Conservation (phyloP, 2,888 invertebrate genomes). For the Polia nebulosa region DNA sequence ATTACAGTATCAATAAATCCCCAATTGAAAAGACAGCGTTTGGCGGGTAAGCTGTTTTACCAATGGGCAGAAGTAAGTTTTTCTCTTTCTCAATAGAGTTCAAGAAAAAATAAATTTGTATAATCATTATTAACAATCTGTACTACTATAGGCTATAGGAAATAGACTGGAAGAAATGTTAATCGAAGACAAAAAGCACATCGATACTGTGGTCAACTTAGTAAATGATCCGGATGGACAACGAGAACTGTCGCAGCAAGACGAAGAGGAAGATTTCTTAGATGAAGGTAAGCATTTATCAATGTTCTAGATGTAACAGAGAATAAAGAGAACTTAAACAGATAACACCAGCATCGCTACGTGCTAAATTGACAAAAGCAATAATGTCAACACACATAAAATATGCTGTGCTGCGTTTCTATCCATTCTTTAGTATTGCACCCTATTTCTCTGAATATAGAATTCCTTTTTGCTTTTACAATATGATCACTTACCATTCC, state of each 20-base stretch:
- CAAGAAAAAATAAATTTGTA: too few species aligned
- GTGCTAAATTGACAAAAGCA: neutral
- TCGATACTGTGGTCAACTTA: constrained; percentile 92
- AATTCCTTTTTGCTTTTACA: constrained; percentile 12
- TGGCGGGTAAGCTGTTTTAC: constrained; percentile 99
- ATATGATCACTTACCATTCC: constrained; percentile 2
- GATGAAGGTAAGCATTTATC: constrained; percentile 94
- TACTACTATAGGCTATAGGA: constrained; percentile 92
- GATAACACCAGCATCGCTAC: constrained; percentile 1
- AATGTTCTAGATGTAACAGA: neutral
- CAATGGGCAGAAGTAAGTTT: constrained; percentile 97
- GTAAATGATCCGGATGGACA: constrained; percentile 95
- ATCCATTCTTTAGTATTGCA: neutral
- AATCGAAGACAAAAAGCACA: constrained; percentile 94
- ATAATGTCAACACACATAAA: neutral
- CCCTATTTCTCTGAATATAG: neutral
- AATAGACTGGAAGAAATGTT: constrained; percentile 97
- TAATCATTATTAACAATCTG: neutral
- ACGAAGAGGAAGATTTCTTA: constrained; percentile 99
- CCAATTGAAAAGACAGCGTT: constrained; percentile 90
- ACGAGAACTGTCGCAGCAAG: constrained; percentile 94
- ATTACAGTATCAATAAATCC: constrained; percentile 85
- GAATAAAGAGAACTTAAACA: neutral
- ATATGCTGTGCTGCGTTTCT: neutral
- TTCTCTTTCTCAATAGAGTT: too few species aligned